Base-by-base conservation (phyloP, 2,797 vertebrate species). In the Carduelis carduelis region DNA sequence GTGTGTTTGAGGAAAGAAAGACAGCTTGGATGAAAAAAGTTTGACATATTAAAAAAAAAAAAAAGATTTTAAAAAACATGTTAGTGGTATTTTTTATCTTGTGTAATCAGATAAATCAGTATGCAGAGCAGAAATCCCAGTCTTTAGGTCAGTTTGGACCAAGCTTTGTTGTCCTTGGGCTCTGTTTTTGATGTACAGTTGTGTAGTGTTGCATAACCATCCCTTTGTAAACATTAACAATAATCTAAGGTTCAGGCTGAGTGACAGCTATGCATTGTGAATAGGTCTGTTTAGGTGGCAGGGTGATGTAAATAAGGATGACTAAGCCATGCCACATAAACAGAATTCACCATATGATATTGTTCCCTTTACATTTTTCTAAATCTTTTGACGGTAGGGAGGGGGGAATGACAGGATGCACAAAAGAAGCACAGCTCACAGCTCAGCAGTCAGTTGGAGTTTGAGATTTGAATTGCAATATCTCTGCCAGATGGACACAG, bases 301-400 rank as follows among this genome's bases (percentile, higher is more conserved):
- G 87, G 43, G 83, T 94, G 93, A 94, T 94, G 94, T 96, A 95
- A 96, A 95, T 90, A 90, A 92, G 74, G 80, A 94, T 96, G 90
- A 96, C 90, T 94, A 97, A 96, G 74, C 87, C 76, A 68, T 87
- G 85, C 75, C 81, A 90, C 70, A 52, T 87, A 95, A 94, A 94
- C 92, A 95, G 78, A 89, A 82, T 86, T 96, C 3, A 1, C 89
- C 92, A 92, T 96, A 92, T 89, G 91, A 96, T 96, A 75, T 46
- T 86, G 90, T 93, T 96, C 57, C 26, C n/a, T 83, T 83, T 87
- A 86, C 84, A 87, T 94, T 95, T 96, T 92, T 93, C 75, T 63
- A 87, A 93, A 76, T 74, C 86, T 92, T 95, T 94, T 95, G 92
- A 93, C 94, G 89, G 91, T 92, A 85, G 71, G 65, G 78, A 87